Conservation (phyloP, 2,113 vertebrate species). For the Scartelaos histophorus region DNA sequence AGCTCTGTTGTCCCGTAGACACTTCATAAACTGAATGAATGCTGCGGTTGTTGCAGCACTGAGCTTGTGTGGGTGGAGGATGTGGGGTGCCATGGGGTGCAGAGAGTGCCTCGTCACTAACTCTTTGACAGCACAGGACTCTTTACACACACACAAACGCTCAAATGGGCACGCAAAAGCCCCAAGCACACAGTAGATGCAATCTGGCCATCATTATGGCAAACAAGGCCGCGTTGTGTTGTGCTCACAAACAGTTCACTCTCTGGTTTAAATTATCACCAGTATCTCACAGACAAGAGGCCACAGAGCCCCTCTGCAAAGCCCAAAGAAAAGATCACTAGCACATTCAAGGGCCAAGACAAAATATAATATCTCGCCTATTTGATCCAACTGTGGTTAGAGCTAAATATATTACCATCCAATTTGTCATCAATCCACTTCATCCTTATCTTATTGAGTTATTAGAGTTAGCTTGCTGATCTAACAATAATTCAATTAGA, state of each 20-base stretch:
- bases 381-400: conserved; percentile 3
- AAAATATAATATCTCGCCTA: conserved; percentile 11
- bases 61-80: conserved; percentile 15
- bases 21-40: conserved; percentile 67
- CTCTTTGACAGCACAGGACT: conserved; percentile 37
- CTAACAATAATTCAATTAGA: background rate
- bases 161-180: conserved; percentile 18
- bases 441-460: conserved; percentile 2
- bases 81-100: conserved; percentile 31
- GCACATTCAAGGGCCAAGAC: conserved; percentile 22
- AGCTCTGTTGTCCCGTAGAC: conserved; percentile 39
- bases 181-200: conserved; percentile 49
- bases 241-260: conserved; percentile 49
- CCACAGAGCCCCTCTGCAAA: conserved; percentile 25
- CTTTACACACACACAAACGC: conserved; percentile 21
- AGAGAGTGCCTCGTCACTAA: conserved; percentile 34
- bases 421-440: background rate
- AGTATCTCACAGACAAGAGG: conserved; percentile 42
- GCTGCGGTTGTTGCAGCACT: conserved; percentile 48
- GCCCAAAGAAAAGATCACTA: conserved; percentile 28
- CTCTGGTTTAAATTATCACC: conserved; percentile 67
- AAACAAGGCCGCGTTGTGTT: conserved; percentile 67
- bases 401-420: conserved; percentile 15
- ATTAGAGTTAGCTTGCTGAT: conserved; percentile 14
- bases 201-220: conserved; percentile 66